Percentiles rank a stretch among this genome's conserved stretches.
phyloP scores from a whole-genome alignment of 1,140 invertebrate genomes.

The Pissodes strobi region DNA sequence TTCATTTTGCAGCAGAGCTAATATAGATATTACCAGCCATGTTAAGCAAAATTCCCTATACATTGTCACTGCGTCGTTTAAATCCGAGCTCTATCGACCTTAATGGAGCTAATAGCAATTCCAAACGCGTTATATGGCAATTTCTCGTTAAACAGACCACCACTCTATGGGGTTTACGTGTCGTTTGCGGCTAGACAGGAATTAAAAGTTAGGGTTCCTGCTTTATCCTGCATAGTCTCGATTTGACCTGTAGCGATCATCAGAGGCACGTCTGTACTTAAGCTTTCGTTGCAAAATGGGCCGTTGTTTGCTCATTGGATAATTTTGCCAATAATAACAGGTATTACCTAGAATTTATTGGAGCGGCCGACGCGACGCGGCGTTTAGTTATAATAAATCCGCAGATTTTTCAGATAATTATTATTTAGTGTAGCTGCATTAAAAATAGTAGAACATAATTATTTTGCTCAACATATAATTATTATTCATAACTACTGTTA shows the following conservation, averaged over 20 bases:
- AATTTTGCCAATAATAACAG: neutral
- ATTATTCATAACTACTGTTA: too few species aligned
- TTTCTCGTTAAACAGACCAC: constrained; percentile 54
- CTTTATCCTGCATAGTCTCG: constrained; percentile 41
- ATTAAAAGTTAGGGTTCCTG: constrained; percentile 53
- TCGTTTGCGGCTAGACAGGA: constrained; percentile 52
- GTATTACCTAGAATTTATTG: too few species aligned
- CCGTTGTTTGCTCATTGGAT: constrained; percentile 11
- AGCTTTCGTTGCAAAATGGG: constrained; percentile 15
- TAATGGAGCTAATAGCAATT: constrained; percentile 53
- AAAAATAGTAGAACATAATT: too few species aligned
- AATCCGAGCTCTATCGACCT: constrained; percentile 50
- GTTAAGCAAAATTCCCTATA: constrained; percentile 8
- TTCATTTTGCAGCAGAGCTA: too few species aligned
- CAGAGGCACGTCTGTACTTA: constrained; percentile 11
- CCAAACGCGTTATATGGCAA: constrained; percentile 51
- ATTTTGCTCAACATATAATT: too few species aligned
- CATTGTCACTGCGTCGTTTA: constrained; percentile 26
- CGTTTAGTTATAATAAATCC: too few species aligned
- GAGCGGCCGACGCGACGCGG: too few species aligned
- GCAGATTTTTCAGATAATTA: too few species aligned
- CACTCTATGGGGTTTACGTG: constrained; percentile 53
- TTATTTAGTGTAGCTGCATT: too few species aligned
- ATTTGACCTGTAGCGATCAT: constrained; percentile 12
- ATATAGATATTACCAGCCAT: too few species aligned